Evolutionary conservation across 2,113 vertebrate genomes (phyloP).

Genomic region (Hydrochoerus hydrochaeris): DNA sequence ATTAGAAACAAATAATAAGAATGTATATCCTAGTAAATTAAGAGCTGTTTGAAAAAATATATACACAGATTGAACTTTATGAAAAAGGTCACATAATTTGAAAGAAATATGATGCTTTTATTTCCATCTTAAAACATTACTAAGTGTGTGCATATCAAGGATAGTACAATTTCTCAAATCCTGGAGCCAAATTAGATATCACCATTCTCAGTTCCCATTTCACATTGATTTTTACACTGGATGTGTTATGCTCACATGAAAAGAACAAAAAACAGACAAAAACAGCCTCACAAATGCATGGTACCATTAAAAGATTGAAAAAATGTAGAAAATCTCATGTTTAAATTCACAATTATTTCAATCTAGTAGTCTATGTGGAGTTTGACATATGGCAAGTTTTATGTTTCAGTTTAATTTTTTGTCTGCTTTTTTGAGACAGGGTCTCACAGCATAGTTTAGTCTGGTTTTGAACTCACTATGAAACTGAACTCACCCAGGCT

Average conservation of each 20-base stretch:
- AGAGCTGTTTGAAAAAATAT: neutral
- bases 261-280: neutral
- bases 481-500: too few relatives aligned
- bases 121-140: neutral
- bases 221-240: neutral
- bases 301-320: neutral
- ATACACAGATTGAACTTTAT: neutral
- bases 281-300: neutral
- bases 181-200: neutral
- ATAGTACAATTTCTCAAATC: neutral
- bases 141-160: neutral
- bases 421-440: too few relatives aligned
- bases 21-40: neutral
- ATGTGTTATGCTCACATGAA: neutral
- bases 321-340: neutral
- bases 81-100: neutral
- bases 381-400: neutral
- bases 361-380: neutral
- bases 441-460: too few relatives aligned
- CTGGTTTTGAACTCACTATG: too few relatives aligned
- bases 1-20: neutral
- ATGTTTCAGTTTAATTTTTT: neutral
- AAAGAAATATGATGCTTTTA: neutral
- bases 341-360: neutral
- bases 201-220: neutral